Conservation (phyloP, 2,888 invertebrate genomes). For the Chrysolina haemoptera region DNA sequence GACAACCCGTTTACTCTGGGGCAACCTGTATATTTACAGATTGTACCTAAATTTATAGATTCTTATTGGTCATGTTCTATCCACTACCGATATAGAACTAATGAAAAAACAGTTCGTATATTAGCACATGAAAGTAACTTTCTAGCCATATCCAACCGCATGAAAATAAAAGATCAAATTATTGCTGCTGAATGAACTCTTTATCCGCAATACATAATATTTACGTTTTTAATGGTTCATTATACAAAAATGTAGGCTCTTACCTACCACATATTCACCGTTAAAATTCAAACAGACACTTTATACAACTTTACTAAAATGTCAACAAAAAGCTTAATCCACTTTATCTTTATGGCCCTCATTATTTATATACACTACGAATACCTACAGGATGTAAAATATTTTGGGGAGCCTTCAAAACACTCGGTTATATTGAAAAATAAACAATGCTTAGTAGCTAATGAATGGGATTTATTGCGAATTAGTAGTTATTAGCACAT, state of each 20-base stretch:
- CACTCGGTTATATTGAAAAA: conserved; percentile 46
- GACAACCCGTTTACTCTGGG: no score
- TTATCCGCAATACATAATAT: conserved; percentile 36
- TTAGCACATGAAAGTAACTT: neutral
- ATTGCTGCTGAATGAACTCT: conserved; percentile 20
- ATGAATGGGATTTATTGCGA: conserved; percentile 42
- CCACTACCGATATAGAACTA: no score
- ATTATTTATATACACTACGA: conserved; percentile 52
- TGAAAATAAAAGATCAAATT: neutral
- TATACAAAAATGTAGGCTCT: conserved; percentile 36
- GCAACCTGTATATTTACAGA: no score
- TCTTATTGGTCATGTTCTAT: no score
- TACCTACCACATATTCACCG: conserved; percentile 44
- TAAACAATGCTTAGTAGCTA: conserved; percentile 39
- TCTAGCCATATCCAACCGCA: neutral
- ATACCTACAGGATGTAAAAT: conserved; percentile 57
- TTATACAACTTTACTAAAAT: conserved; percentile 45
- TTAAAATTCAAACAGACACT: conserved; percentile 46
- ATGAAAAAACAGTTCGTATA: no score
- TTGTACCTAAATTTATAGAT: no score
- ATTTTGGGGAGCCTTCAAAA: conserved; percentile 41
- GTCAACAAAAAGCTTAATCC: conserved; percentile 52
- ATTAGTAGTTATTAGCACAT: conserved; percentile 34
- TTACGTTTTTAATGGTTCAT: conserved; percentile 37
- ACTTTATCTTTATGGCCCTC: conserved; percentile 56